phyloP scores from a whole-genome alignment of 2,888 invertebrate species.

The Brenthis daphne region DNA sequence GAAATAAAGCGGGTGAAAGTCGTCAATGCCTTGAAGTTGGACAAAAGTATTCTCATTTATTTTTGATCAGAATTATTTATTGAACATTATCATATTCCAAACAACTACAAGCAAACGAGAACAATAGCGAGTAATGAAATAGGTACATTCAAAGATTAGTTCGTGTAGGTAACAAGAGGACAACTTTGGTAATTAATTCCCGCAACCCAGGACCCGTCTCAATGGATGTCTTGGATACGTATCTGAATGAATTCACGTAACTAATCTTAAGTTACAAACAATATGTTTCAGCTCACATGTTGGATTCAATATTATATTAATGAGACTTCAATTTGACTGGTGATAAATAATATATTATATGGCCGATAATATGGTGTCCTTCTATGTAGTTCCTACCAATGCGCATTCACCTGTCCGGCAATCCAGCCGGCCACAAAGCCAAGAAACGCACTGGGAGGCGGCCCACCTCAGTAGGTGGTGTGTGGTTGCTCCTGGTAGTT shows the following conservation, averaged over 20 bases:
- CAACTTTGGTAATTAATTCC: constrained; percentile 39
- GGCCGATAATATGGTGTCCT: too few relatives aligned
- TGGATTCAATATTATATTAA: constrained; percentile 20
- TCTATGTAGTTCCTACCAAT: too few relatives aligned
- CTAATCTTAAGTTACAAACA: constrained; percentile 32
- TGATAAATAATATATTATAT: too few relatives aligned
- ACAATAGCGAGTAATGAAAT: constrained; percentile 21
- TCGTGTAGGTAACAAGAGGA: constrained; percentile 33
- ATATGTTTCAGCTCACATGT: constrained; percentile 19
- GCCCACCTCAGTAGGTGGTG: too few relatives aligned
- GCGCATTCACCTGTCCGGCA: too few relatives aligned
- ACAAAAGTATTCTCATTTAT: too few relatives aligned
- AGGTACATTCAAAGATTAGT: constrained; percentile 33
- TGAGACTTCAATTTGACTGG: background rate
- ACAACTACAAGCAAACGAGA: background rate
- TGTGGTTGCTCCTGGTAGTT: too few relatives aligned
- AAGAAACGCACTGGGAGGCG: too few relatives aligned
- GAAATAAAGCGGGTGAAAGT: too few relatives aligned
- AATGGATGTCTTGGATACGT: constrained; percentile 32
- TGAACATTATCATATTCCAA: background rate
- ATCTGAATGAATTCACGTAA: constrained; percentile 27
- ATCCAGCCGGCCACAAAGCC: too few relatives aligned
- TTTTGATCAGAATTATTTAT: background rate
- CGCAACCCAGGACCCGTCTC: constrained; percentile 24
- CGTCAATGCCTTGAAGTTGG: too few relatives aligned